Conservation (phyloP, 2,113 vertebrate genomes). For the Rhadina sibilatrix region DNA sequence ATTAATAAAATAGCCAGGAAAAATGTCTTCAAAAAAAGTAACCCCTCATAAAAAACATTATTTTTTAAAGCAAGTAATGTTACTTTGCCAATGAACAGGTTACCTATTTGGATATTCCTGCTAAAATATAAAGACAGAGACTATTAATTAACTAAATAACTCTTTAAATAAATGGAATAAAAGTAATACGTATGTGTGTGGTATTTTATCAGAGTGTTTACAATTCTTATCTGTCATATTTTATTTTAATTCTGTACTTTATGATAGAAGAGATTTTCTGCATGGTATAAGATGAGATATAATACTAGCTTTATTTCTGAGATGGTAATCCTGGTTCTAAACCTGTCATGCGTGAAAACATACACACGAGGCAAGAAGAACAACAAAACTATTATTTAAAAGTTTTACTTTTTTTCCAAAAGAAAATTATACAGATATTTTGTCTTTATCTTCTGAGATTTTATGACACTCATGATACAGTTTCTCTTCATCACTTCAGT, state of each 20-base stretch:
- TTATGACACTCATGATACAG: background rate
- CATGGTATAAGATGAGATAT: background rate
- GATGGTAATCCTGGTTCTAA: background rate
- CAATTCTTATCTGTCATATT: background rate
- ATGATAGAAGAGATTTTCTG: background rate
- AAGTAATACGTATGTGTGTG: background rate
- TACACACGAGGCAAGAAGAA: background rate
- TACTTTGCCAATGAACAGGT: background rate
- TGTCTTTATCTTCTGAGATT: background rate
- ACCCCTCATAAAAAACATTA: fast-evolving
- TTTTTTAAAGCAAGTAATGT: background rate
- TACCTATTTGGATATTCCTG: background rate
- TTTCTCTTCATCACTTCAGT: background rate
- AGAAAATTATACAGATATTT: background rate
- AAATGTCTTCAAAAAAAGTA: background rate
- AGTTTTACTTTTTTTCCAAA: background rate
- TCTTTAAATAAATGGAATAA: background rate
- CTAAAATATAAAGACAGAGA: background rate
- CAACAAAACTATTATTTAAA: background rate
- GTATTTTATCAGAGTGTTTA: background rate
- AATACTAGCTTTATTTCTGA: background rate
- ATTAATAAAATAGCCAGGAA: background rate
- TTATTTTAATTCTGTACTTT: background rate
- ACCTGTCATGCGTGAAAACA: background rate
- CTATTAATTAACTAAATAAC: background rate